A percentile compares a stretch with the other conserved stretches of the same genome.
These are phyloP conservation scores for Caenorhabditis japonica DNA, from an alignment of 2,888 invertebrate species.

Conservation along the genomic window DNA sequence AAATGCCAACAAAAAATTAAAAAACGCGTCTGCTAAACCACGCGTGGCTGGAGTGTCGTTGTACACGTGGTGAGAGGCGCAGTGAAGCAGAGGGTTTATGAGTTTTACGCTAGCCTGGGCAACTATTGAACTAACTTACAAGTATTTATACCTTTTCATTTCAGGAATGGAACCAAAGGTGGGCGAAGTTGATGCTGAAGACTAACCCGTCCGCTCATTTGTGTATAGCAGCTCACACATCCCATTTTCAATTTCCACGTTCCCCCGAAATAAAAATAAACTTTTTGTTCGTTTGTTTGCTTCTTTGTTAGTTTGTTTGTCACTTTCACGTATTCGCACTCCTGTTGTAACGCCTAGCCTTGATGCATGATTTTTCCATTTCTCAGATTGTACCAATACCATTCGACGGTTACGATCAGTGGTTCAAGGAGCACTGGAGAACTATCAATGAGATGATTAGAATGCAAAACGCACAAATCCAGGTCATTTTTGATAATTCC, in stretches of 20 bases:
- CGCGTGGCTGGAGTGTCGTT: no score
- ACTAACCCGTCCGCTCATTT: constrained; percentile 19
- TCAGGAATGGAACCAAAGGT: constrained; percentile 38
- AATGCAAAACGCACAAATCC: constrained; percentile 39
- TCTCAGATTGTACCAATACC: not conserved
- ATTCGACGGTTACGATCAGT: constrained; percentile 15
- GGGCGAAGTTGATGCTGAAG: constrained; percentile 22
- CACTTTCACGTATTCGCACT: constrained; percentile 13
- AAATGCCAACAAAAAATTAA: no score
- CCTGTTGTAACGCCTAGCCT: constrained; percentile 8
- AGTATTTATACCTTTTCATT: not conserved
- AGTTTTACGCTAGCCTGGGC: no score
- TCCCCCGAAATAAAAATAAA: constrained; percentile 33
- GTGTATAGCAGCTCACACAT: constrained; percentile 11
- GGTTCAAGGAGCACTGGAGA: constrained; percentile 23
- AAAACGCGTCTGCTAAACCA: no score
- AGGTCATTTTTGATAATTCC: constrained; percentile 17
- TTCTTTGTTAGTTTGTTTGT: not conserved
- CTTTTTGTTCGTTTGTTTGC: constrained; percentile 20
- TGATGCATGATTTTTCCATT: not conserved
- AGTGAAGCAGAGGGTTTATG: no score
- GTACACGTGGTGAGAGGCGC: no score
- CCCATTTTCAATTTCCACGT: not conserved
- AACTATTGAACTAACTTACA: no score
- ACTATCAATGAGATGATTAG: constrained; percentile 37